phyloP scores from a whole-genome alignment of 2,113 vertebrate species.

The Lanius collurio region DNA sequence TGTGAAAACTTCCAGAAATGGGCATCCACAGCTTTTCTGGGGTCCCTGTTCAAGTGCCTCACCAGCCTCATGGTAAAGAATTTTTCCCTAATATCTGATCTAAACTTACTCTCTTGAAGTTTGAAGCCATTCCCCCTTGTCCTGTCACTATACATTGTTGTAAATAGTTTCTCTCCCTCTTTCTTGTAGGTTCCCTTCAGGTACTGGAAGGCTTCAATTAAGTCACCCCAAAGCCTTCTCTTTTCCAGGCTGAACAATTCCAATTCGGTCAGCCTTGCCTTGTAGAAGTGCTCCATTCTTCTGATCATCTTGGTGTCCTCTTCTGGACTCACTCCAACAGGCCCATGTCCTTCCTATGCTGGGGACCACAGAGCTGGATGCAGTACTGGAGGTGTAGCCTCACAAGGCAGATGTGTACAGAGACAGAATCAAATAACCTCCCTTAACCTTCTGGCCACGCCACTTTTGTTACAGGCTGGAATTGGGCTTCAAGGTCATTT shows the following conservation, averaged over 20 bases:
- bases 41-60: not conserved
- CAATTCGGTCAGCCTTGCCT: not conserved
- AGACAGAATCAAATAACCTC: not conserved
- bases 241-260: not conserved
- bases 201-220: not conserved
- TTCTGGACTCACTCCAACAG: not conserved
- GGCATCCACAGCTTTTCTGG: not conserved
- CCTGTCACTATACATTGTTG: not conserved
- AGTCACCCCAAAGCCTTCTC: not conserved
- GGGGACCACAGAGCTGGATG: not conserved
- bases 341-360: not conserved
- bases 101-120: not conserved
- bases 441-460: fast-evolving
- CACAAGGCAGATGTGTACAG: too few species aligned
- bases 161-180: not conserved
- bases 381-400: too few species aligned
- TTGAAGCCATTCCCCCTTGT: not conserved
- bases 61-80: not conserved
- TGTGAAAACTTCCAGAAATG: not conserved
- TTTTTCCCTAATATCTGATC: not conserved
- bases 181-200: not conserved
- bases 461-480: not conserved
- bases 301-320: not conserved
- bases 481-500: not conserved
- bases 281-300: not conserved